These are phyloP conservation scores for Trissolcus basalis DNA, from an alignment of 1,140 invertebrate genomes.

Conservation along the genomic window DNA sequence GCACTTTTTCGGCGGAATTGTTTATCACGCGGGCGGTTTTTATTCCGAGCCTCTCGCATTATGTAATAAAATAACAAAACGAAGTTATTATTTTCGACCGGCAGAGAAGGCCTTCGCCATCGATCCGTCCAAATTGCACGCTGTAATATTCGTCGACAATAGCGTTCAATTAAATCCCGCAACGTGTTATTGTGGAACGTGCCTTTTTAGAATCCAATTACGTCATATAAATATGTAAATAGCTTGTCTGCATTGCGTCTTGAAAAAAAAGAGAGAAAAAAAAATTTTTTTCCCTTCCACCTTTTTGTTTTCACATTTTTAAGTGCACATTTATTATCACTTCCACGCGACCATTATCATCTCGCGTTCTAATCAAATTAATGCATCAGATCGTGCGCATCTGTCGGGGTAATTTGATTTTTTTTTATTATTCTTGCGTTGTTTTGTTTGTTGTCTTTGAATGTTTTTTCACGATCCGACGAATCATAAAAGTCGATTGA, in stretches of 20 bases:
- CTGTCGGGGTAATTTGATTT: no score
- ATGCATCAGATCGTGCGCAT: constrained; percentile 11
- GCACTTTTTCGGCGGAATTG: constrained; percentile 4
- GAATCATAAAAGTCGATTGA: constrained; percentile 53
- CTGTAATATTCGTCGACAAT: not conserved
- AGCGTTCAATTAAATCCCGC: not conserved
- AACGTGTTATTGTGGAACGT: not conserved
- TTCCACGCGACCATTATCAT: constrained; percentile 23
- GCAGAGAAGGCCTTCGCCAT: no score
- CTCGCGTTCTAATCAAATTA: constrained; percentile 38
- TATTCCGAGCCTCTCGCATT: no score
- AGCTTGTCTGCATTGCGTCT: not conserved
- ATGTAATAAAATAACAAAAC: no score
- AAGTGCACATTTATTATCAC: not conserved
- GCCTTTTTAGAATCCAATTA: constrained; percentile 8
- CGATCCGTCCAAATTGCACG: not conserved
- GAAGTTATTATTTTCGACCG: no score
- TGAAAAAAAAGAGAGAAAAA: no score
- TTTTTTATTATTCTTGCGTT: not conserved
- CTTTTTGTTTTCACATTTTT: not conserved
- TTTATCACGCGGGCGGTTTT: constrained; percentile 1
- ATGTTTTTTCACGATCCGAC: constrained; percentile 10
- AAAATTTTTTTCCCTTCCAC: no score
- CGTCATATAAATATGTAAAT: constrained; percentile 24
- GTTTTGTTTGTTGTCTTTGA: constrained; percentile 49